Percentiles rank a stretch among this genome's conserved stretches.
These are phyloP conservation scores for Auanema sp. DNA, from an alignment of 2,888 invertebrate species.

Conservation along the genomic window DNA sequence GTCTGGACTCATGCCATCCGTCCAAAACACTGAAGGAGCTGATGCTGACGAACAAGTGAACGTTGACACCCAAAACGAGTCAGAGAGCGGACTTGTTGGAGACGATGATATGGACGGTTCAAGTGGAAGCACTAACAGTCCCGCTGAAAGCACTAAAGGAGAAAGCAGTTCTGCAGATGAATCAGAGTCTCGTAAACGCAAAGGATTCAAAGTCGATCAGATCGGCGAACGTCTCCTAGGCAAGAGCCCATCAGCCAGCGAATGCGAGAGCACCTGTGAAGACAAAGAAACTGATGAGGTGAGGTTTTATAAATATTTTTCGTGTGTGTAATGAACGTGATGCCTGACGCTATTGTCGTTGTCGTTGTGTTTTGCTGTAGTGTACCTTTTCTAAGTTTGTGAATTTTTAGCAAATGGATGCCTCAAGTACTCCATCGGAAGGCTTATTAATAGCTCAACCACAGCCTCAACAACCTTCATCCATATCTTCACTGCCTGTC, in stretches of 20 bases:
- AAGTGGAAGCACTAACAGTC: constrained; percentile 31
- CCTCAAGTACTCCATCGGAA: constrained; percentile 32
- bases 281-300: constrained; percentile 39
- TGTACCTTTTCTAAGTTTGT: neutral
- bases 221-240: constrained; percentile 48
- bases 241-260: constrained; percentile 37
- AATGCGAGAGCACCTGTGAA: constrained; percentile 34
- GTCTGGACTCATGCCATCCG: constrained; percentile 23
- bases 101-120: constrained; percentile 39
- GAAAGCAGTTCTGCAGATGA: constrained; percentile 24
- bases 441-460: constrained; percentile 12
- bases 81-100: constrained; percentile 18
- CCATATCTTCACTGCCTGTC: constrained; percentile 12
- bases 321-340: neutral
- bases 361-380: constrained; percentile 1
- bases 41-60: constrained; percentile 21
- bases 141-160: constrained; percentile 33
- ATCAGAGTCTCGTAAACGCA: constrained; percentile 75
- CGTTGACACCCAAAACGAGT: constrained; percentile 20
- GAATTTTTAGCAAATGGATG: constrained; percentile 22
- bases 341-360: neutral
- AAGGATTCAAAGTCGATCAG: constrained; percentile 78
- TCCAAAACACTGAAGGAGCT: constrained; percentile 5
- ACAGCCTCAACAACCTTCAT: constrained; percentile 23
- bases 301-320: neutral